Percentiles rank a stretch among this genome's conserved stretches.
These are phyloP conservation scores for Allygus modestus DNA, from an alignment of 2,888 invertebrate species.

Conservation along the genomic window DNA sequence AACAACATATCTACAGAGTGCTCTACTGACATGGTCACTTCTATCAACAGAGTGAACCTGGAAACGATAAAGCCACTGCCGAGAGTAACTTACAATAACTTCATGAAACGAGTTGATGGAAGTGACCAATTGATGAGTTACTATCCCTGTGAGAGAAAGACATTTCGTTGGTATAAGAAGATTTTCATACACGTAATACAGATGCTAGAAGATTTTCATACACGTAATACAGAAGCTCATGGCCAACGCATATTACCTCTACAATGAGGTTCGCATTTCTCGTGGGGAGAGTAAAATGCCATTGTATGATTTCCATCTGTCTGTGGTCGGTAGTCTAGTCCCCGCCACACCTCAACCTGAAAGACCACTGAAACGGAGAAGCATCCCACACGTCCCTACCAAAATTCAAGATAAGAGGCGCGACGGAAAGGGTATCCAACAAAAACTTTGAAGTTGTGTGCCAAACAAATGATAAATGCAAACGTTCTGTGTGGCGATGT, in stretches of 20 bases:
- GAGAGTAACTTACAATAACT: not conserved
- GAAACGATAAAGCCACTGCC: not conserved
- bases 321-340: conserved; percentile 5
- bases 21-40: not conserved
- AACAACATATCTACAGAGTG: not conserved
- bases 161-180: no score
- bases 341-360: conserved; percentile 26
- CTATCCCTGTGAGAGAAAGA: no score
- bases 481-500: conserved; percentile 24
- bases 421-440: not conserved
- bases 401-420: conserved; percentile 15
- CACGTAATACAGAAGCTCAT: not conserved
- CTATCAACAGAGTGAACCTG: not conserved
- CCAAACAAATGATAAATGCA: not conserved
- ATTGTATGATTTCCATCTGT: conserved; percentile 1
- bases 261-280: not conserved
- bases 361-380: conserved; percentile 12
- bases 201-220: conserved; percentile 17
- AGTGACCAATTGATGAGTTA: no score
- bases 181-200: no score
- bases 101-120: conserved; percentile 14
- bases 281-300: not conserved
- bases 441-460: not conserved
- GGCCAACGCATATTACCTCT: not conserved
- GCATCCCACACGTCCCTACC: not conserved